Conservation (phyloP, 2,888 invertebrate species). For the Osmoderma eremita region DNA sequence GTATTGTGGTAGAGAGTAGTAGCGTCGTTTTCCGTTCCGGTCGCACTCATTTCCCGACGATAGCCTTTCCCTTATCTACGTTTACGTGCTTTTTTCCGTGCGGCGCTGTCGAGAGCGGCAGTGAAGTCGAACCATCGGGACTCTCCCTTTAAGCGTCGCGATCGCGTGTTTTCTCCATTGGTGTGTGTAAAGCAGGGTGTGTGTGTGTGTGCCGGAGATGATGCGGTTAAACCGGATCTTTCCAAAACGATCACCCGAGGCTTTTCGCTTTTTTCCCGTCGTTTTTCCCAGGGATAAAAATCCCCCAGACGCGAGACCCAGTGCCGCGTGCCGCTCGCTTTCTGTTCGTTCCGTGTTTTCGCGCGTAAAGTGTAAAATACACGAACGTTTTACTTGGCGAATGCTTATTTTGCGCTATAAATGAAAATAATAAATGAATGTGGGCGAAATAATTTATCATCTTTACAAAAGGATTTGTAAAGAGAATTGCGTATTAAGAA, state of each 20-base stretch:
- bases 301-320: constrained; percentile 42
- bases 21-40: constrained; percentile 10
- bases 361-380: constrained; percentile 2
- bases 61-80: constrained; percentile 25
- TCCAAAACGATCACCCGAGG: constrained; percentile 45
- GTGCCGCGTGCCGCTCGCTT: constrained; percentile 19
- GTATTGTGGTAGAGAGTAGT: constrained; percentile 13
- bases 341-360: constrained; percentile 8
- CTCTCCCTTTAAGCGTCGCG: constrained; percentile 27
- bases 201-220: constrained; percentile 25
- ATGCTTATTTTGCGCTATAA: too few species aligned
- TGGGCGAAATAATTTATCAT: too few species aligned
- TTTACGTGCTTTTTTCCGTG: constrained; percentile 26
- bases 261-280: constrained; percentile 38
- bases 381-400: too few species aligned
- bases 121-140: constrained; percentile 13
- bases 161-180: constrained; percentile 27
- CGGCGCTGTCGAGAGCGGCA: constrained; percentile 12
- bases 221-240: constrained; percentile 44
- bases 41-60: background rate
- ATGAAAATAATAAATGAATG: too few species aligned
- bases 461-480: too few species aligned
- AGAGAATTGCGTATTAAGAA: too few species aligned
- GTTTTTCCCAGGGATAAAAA: constrained; percentile 37
- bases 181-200: background rate